Evolutionary conservation across 2,797 vertebrate species (phyloP).

Genomic region (Tokudaia tokunoshimensis): DNA sequence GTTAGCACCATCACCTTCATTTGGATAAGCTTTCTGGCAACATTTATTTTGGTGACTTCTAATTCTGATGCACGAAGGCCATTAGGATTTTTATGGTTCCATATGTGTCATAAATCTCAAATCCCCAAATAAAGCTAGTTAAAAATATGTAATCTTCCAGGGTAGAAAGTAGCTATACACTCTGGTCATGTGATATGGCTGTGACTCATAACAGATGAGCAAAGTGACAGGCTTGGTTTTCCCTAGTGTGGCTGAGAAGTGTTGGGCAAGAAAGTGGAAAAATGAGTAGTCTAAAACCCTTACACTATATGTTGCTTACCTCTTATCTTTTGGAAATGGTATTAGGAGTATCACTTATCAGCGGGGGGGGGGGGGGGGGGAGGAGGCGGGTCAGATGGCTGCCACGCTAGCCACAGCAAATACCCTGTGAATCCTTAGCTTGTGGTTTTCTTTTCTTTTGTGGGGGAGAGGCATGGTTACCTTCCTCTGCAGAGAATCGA

Average conservation of each 20-base stretch:
- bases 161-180: neutral
- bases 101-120: neutral
- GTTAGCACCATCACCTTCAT: neutral
- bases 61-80: fast-evolving
- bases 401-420: neutral
- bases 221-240: neutral
- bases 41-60: neutral
- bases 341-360: fast-evolving
- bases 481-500: neutral
- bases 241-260: neutral
- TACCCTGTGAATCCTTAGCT: neutral
- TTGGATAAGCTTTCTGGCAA: neutral
- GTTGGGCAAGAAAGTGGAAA: neutral
- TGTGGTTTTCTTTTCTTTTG: neutral
- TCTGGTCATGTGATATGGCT: fast-evolving
- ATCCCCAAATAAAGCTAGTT: neutral
- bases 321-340: neutral
- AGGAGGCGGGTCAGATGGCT: neutral
- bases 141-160: neutral
- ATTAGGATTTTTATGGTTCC: neutral
- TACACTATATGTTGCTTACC: no score
- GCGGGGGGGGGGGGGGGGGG: neutral
- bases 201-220: no score
- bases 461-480: neutral
- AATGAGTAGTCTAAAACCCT: neutral